Conservation (phyloP, 2,113 vertebrate genomes). For the Abramis brama region DNA sequence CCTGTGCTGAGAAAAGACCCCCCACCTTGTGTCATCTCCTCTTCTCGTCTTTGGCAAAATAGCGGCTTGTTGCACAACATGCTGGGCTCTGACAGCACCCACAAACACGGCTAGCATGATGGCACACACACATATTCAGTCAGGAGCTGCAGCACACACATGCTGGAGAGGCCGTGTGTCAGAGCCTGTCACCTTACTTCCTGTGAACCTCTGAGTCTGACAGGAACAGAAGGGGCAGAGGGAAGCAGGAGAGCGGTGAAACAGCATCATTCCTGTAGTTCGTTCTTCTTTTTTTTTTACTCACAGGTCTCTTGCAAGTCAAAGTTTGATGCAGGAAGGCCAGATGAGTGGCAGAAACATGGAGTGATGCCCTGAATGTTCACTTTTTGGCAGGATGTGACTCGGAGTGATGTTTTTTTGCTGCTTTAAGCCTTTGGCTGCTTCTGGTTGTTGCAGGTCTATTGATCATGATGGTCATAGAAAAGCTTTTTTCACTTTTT, state of each 20-base stretch:
- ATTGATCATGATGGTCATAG: slow-evolving; percentile 30
- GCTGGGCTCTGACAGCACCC: slow-evolving; percentile 45
- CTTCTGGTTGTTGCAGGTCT: slow-evolving; percentile 12
- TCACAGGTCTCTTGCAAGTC: slow-evolving; percentile 13
- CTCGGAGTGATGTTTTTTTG: background rate
- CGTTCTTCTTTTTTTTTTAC: background rate
- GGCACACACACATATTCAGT: slow-evolving; percentile 26
- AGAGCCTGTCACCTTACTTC: slow-evolving; percentile 18
- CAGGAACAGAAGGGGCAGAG: slow-evolving; percentile 8
- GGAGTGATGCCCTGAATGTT: background rate
- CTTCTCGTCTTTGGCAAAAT: slow-evolving; percentile 36
- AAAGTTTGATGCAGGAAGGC: slow-evolving; percentile 9
- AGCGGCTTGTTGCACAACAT: slow-evolving; percentile 48
- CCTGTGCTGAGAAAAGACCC: slow-evolving; percentile 50
- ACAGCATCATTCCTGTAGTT: background rate
- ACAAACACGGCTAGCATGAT: slow-evolving; percentile 27
- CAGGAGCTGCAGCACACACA: background rate
- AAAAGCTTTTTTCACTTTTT: too few species aligned
- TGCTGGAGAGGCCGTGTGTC: background rate
- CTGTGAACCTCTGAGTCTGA: background rate
- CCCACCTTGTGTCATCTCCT: slow-evolving; percentile 51
- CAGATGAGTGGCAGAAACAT: slow-evolving; percentile 19
- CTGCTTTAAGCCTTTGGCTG: background rate
- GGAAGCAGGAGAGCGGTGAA: background rate
- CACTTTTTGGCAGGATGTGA: background rate